Evolutionary conservation across 2,113 vertebrate genomes (phyloP), one percentile per base, ranked within the genome.

Genomic region (Hiodon tergisus): DNA sequence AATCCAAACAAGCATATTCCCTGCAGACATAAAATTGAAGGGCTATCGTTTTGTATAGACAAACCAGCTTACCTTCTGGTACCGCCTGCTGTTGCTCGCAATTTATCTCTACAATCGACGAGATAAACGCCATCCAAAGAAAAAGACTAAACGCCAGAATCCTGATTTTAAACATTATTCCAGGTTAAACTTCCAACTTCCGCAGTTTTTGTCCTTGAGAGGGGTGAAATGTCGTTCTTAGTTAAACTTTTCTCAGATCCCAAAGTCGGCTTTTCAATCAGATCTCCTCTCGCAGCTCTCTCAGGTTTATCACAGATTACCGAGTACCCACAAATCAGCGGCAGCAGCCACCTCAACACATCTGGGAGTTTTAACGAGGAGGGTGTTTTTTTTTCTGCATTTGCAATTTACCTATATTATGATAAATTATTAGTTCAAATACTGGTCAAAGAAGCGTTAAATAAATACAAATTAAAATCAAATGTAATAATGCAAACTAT

Each of bases 11-110:
- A 31, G 31, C 31, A 31, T 31, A 31, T 31, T 31, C 31, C 31
- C 31, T 31, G 31, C 31, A 31, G 31, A 31, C 31, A 31, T 31
- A 31, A 31, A 0, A 31, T 31, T 31, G 31, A 31, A 31, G 31
- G 2, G 31, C 31, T 31, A 31, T 31, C 31, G 0, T 1, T 31
- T 4, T 6, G 7, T 8, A 9, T 59, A 8, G 9, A 59, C 14
- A 14, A 11, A 14, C n/a, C 62, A 52, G 5, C 81, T 81, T 81
- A 91, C 91, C 90, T 77, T 87, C 80, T 3, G 83, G 79, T 59
- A 82, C 31, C 9, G 62, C 57, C 6, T 63, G 78, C 77, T 77
- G 67, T 61, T 84, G 74, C 3, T 85, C 82, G 2, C 87, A 78
- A 71, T 5, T 50, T 1, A 70, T 47, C 57, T 72, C 59, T 0